Conservation (phyloP, 2,113 vertebrate genomes). For the Clarias batrachus region DNA sequence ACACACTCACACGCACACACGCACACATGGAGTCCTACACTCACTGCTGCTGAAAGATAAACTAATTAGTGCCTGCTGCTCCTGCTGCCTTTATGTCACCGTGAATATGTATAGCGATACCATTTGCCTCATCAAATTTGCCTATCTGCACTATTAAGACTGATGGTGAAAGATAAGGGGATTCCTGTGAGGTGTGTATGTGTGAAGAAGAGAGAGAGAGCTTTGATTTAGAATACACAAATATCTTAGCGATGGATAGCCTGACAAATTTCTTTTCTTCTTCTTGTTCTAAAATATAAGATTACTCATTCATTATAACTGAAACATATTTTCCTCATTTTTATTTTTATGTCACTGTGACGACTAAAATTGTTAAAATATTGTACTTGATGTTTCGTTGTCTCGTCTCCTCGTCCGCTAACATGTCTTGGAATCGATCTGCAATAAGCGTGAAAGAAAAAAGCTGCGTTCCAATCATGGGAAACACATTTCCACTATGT, state of each 20-base stretch:
- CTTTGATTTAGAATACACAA: neutral
- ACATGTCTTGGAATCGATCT: neutral
- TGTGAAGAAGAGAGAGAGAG: constrained; percentile 25
- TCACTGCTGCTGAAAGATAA: constrained; percentile 30
- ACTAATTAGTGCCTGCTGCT: constrained; percentile 36
- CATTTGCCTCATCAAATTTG: constrained; percentile 49
- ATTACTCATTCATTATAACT: neutral
- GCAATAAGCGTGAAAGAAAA: constrained; percentile 22
- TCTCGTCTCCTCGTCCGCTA: neutral
- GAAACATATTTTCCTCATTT: neutral
- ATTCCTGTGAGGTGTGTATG: constrained; percentile 7
- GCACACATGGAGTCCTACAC: neutral
- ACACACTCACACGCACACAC: neutral
- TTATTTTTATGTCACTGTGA: neutral
- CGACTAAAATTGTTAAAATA: too few species aligned
- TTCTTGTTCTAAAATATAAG: neutral
- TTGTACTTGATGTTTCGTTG: neutral
- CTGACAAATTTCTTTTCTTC: neutral
- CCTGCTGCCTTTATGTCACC: constrained; percentile 21
- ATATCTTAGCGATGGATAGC: neutral
- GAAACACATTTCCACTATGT: neutral
- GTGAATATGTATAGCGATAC: constrained; percentile 42
- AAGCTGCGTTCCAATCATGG: constrained; percentile 7
- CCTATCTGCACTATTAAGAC: constrained; percentile 46
- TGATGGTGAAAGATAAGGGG: constrained; percentile 35